Conservation (phyloP, 2,797 vertebrate species). For the Centropyge bicolor region DNA sequence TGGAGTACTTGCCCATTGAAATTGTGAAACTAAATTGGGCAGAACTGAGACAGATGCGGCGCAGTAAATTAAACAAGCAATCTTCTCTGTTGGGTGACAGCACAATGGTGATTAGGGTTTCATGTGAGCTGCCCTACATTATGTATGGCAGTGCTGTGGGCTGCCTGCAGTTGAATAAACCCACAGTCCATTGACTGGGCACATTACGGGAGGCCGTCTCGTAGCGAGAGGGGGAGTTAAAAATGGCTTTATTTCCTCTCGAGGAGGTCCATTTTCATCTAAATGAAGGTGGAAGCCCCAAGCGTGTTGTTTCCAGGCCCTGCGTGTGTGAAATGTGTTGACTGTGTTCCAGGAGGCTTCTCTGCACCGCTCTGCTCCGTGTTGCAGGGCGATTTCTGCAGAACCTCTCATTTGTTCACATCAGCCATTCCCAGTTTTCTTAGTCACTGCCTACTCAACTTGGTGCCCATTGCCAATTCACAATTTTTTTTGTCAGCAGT, state of each 20-base stretch:
- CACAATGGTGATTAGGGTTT: constrained; percentile 86
- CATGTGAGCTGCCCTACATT: constrained; percentile 83
- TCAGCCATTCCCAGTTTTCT: constrained; percentile 55
- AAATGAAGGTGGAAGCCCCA: constrained; percentile 83
- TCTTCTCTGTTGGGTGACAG: constrained; percentile 85
- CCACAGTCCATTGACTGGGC: constrained; percentile 87
- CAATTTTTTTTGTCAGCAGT: constrained; percentile 20
- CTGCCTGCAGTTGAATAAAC: constrained; percentile 85
- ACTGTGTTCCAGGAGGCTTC: constrained; percentile 70
- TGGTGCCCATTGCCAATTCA: constrained; percentile 16
- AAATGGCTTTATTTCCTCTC: constrained; percentile 85
- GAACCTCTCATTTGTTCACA: constrained; percentile 64
- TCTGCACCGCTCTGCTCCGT: constrained; percentile 56
- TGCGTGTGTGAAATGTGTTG: constrained; percentile 79
- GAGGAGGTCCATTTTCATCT: constrained; percentile 84
- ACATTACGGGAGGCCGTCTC: constrained; percentile 80
- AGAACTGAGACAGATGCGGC: constrained; percentile 86
- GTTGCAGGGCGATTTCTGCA: constrained; percentile 67
- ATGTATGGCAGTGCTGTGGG: constrained; percentile 83
- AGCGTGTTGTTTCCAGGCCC: constrained; percentile 78
- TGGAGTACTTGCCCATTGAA: constrained; percentile 73
- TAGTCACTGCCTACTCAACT: constrained; percentile 46
- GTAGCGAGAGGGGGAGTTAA: constrained; percentile 72
- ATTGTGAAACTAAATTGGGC: constrained; percentile 84
- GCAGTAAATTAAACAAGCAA: constrained; percentile 88